A percentile compares a stretch with the other conserved stretches of the same genome.
Conservation (phyloP, 2,888 invertebrate species). For the Imbricaverruca yamaguchii region DNA sequence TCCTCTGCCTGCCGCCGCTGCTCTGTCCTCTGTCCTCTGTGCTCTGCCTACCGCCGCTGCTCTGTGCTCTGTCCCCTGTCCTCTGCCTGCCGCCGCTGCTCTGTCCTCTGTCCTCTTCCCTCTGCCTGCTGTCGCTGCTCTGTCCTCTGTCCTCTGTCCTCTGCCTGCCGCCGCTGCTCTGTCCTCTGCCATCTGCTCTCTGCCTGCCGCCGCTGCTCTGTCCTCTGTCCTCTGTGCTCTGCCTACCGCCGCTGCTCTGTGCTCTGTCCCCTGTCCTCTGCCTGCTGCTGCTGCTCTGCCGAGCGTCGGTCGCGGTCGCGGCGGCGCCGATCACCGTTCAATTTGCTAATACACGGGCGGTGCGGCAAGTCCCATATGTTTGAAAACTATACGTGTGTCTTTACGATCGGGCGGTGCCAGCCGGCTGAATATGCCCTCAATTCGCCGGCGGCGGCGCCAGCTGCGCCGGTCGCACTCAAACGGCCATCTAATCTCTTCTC, state of each 20-base stretch:
- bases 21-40: too few relatives aligned
- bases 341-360: constrained; percentile 14
- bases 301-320: background rate
- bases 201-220: too few relatives aligned
- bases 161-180: too few relatives aligned
- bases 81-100: too few relatives aligned
- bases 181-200: too few relatives aligned
- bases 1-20: too few relatives aligned
- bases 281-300: background rate
- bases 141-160: too few relatives aligned
- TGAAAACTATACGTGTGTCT: constrained; percentile 13
- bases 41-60: too few relatives aligned
- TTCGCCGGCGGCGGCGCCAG: background rate
- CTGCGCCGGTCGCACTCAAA: constrained; percentile 6
- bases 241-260: background rate
- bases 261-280: too few relatives aligned
- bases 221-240: background rate
- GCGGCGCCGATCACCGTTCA: background rate
- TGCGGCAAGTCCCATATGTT: constrained; percentile 7
- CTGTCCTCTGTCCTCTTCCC: too few relatives aligned
- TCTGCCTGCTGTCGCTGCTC: too few relatives aligned
- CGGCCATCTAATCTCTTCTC: constrained; percentile 18
- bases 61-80: too few relatives aligned
- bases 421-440: constrained; percentile 3
- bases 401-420: background rate